These are phyloP conservation scores for Polyommatus iphigenia DNA, from an alignment of 2,888 invertebrate species.

Conservation along the genomic window DNA sequence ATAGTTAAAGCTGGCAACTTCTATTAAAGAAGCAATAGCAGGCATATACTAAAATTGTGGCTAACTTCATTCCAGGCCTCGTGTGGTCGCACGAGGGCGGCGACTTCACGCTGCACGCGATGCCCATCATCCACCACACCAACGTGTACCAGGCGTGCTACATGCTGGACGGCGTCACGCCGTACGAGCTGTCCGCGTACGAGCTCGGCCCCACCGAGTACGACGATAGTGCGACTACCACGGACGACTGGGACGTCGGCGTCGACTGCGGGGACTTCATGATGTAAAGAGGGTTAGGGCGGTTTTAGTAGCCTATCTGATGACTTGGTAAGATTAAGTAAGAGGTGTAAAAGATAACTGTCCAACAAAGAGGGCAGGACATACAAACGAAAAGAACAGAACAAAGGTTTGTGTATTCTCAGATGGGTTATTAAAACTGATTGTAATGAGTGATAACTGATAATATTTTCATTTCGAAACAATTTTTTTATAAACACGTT, in stretches of 20 bases:
- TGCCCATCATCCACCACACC: conserved; percentile 83
- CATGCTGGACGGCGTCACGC: conserved; percentile 78
- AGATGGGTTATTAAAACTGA: not conserved
- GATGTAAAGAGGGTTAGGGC: conserved; percentile 69
- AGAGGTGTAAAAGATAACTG: not conserved
- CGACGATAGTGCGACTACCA: conserved; percentile 73
- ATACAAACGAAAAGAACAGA: too few relatives aligned
- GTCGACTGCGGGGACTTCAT: conserved; percentile 87
- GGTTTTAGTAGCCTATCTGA: not conserved
- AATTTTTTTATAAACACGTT: not conserved
- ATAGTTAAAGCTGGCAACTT: too few relatives aligned
- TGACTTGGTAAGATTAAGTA: not conserved
- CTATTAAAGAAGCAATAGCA: not conserved
- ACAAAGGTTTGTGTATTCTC: not conserved
- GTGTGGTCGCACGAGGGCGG: conserved; percentile 85
- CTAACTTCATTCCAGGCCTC: conserved; percentile 65
- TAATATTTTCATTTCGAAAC: not conserved
- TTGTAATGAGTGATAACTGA: not conserved
- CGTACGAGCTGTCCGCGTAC: conserved; percentile 80
- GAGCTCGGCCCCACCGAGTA: conserved; percentile 82
- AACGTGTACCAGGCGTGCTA: conserved; percentile 81
- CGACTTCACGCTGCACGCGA: conserved; percentile 83
- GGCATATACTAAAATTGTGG: not conserved
- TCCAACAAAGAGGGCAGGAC: too few relatives aligned
- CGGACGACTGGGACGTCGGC: conserved; percentile 85